Evolutionary conservation across 2,888 invertebrate species (phyloP).

Genomic region (Litoditis marina): DNA sequence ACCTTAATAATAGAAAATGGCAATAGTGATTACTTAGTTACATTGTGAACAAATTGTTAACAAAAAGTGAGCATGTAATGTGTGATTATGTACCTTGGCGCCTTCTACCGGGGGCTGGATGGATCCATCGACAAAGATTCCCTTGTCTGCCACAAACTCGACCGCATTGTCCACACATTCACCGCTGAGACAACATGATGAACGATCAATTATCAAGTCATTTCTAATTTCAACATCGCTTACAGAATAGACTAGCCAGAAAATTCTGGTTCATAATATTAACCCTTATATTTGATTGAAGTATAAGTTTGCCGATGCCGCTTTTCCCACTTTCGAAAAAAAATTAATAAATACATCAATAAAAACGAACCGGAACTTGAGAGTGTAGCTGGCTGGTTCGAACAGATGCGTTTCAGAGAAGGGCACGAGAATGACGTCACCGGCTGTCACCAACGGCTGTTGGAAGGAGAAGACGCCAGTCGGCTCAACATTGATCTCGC

Average conservation of each 20-base stretch:
- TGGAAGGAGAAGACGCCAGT: slow-evolving; percentile 36
- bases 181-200: slow-evolving; percentile 22
- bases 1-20: no score
- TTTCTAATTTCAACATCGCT: no score
- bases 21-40: background rate
- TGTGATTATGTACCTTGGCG: slow-evolving; percentile 63
- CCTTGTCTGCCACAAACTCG: slow-evolving; percentile 31
- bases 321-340: no score
- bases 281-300: no score
- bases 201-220: no score
- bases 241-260: no score
- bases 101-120: slow-evolving; percentile 68
- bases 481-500: slow-evolving; percentile 25
- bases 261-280: no score
- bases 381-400: slow-evolving; percentile 31
- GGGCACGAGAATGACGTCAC: slow-evolving; percentile 25
- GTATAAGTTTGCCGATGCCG: no score
- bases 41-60: background rate
- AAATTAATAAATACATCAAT: background rate
- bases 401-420: slow-evolving; percentile 48
- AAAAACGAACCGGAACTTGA: slow-evolving; percentile 34
- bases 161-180: slow-evolving; percentile 38
- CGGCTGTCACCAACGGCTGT: slow-evolving; percentile 25
- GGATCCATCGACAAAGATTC: slow-evolving; percentile 71
- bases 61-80: no score